Conservation (phyloP, 2,797 vertebrate genomes). For the Epinephelus coioides region DNA sequence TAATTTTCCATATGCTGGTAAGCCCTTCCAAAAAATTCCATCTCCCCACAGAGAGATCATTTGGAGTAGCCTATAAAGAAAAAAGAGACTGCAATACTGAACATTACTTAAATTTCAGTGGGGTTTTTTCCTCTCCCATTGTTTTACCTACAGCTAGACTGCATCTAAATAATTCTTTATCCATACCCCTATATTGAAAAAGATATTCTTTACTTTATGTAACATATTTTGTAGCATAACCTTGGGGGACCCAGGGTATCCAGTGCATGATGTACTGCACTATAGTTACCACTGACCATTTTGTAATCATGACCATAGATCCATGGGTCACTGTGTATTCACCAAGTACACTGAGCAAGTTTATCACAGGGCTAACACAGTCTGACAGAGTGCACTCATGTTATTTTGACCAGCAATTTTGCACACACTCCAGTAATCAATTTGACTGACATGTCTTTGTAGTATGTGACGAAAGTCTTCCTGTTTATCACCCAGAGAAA, state of each 20-base stretch:
- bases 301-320: background rate
- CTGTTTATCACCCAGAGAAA: slow-evolving; percentile 33
- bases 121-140: background rate
- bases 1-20: slow-evolving; percentile 4
- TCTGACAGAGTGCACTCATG: slow-evolving; percentile 2
- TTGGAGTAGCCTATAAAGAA: background rate
- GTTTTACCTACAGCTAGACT: background rate
- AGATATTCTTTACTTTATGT: background rate
- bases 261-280: background rate
- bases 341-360: background rate
- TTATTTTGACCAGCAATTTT: slow-evolving; percentile 3
- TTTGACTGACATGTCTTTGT: slow-evolving; percentile 11
- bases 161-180: background rate
- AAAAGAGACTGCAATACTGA: background rate
- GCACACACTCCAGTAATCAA: slow-evolving; percentile 4
- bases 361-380: slow-evolving; percentile 19
- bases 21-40: background rate
- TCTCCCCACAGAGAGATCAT: slow-evolving; percentile 8
- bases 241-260: background rate
- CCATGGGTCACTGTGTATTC: too few species aligned
- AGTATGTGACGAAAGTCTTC: background rate
- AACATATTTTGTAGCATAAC: background rate
- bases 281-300: background rate
- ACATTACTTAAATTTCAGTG: background rate
- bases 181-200: background rate